Conservation (phyloP, 2,113 vertebrate genomes). For the Acinonyx jubatus region DNA sequence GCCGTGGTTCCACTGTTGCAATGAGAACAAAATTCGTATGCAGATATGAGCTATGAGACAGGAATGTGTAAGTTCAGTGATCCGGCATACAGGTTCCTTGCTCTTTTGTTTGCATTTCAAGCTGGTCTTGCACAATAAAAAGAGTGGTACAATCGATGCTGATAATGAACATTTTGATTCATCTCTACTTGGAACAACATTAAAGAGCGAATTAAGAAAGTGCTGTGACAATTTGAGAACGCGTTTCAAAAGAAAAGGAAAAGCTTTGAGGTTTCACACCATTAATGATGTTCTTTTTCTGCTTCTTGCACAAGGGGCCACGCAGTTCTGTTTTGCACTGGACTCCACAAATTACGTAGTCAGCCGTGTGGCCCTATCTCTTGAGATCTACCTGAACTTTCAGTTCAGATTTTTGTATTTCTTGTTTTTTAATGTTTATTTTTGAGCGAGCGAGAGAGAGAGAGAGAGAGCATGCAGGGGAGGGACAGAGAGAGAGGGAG, state of each 20-base stretch:
- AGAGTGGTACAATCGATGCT: neutral
- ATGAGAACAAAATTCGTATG: neutral
- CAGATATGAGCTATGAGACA: neutral
- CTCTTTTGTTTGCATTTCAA: slow-evolving; percentile 22
- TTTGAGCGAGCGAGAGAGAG: too few relatives aligned
- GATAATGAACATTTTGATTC: neutral
- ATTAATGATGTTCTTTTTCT: neutral
- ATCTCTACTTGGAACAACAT: neutral
- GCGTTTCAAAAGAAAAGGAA: neutral
- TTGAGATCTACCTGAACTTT: neutral
- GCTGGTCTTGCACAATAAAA: neutral
- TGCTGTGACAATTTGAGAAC: neutral
- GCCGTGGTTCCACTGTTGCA: neutral
- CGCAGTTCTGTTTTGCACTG: neutral
- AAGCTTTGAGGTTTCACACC: neutral
- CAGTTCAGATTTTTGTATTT: neutral
- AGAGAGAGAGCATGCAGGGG: too few relatives aligned
- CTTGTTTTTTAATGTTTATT: neutral
- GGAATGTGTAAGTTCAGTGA: neutral
- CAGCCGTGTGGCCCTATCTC: neutral
- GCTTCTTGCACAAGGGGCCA: neutral
- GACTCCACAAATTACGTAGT: neutral
- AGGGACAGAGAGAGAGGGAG: too few relatives aligned
- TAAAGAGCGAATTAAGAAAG: neutral
- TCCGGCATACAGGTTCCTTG: neutral